phyloP scores from a whole-genome alignment of 2,113 vertebrate genomes.

The Tretioscincus oriximinensis region DNA sequence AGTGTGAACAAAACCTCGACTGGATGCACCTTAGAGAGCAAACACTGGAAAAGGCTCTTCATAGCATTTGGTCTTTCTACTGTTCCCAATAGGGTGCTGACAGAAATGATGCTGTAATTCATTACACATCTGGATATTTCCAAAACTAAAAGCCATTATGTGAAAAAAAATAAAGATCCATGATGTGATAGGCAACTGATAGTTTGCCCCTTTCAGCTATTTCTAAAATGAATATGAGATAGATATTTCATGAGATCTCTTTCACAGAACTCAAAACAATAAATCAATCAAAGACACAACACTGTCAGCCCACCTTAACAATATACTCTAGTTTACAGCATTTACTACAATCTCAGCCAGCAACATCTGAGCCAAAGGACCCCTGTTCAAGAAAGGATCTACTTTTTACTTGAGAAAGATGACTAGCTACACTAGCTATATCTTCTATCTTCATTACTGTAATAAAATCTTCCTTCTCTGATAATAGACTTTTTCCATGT shows the following conservation, averaged over 20 bases:
- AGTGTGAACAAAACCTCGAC: too few relatives aligned
- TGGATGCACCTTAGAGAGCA: too few relatives aligned
- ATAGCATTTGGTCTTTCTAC: too few relatives aligned
- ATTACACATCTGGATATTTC: not conserved
- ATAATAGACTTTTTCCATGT: not conserved
- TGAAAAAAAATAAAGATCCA: not conserved
- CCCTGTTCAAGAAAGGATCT: not conserved
- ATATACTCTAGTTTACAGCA: not conserved
- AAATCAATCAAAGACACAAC: not conserved
- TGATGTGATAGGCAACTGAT: not conserved
- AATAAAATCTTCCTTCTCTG: too few relatives aligned
- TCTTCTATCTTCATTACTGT: not conserved
- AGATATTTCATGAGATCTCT: too few relatives aligned
- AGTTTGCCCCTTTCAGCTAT: too few relatives aligned
- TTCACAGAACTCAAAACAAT: not conserved
- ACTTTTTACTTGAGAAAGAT: not conserved
- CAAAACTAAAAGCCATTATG: too few relatives aligned
- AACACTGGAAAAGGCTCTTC: too few relatives aligned
- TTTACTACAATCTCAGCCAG: not conserved
- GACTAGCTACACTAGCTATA: not conserved
- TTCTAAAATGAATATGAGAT: not conserved
- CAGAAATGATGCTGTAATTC: too few relatives aligned
- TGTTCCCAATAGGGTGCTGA: too few relatives aligned
- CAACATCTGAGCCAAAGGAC: not conserved
- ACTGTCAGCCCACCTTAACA: not conserved